Base-by-base conservation (phyloP, 2,113 vertebrate genomes). In the Odontophorus gujanensis region DNA sequence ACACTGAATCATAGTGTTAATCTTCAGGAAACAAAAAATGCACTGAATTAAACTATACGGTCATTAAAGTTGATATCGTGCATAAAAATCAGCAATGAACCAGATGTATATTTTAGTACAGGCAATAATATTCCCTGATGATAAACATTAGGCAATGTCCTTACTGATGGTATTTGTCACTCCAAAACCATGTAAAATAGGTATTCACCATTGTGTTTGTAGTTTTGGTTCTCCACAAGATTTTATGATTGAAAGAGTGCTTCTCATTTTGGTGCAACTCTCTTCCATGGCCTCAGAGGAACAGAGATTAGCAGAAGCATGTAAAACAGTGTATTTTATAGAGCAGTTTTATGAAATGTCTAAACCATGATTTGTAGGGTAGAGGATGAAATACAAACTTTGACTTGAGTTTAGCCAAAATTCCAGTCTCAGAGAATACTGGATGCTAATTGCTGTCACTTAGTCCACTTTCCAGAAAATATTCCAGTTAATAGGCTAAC, bases 1-100 rank as follows among this genome's bases (percentile, higher is more conserved):
- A 53, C 58, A 89, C 77, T 90, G 83, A 94, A 91, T 94, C 85
- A 92, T 9, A 72, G 36, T 75, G 6, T 40, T 94, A 92, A 96
- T 93, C 85, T n/a, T 61, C 72, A 96, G 87, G 53, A 95, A 95
- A 91, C 32, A 42, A 95, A 62, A 89, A 78, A 65, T 81, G 38
- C 34, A 55, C 3, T 26, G 45, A 92, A 84, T 93, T 94, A 86
- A 96, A 94, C 92, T 77, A 92, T 65, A 90, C 1, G 1, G 48
- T 67, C 32, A 1, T 75, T 92, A 76, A 43, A 94, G 10, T 85
- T 85, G 88, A n/a, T 91, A 74, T 36, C 67, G 36, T 71, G 26
- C 57, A 17, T 62, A 96, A 95, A 85, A 58, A 80, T 9, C 91
- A 58, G 25, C 83, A 81, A 94, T 65, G 13, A 91, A 76, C 7